Conservation (phyloP, 1,140 invertebrate genomes). For the Bemisia tabaci region DNA sequence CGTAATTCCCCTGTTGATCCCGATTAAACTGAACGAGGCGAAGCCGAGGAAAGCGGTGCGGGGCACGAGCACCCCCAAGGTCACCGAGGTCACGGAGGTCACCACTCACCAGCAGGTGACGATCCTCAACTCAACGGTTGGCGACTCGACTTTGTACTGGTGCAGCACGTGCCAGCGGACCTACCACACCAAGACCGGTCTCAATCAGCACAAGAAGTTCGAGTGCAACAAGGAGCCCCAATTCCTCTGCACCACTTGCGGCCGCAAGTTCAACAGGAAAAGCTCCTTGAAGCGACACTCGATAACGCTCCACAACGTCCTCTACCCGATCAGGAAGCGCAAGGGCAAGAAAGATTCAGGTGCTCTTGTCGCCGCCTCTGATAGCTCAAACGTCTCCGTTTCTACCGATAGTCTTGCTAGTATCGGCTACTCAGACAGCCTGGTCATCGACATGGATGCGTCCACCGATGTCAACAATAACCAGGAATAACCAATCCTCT, state of each 20-base stretch:
- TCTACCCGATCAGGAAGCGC: not conserved
- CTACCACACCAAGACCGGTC: constrained; percentile 17
- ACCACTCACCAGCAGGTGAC: not conserved
- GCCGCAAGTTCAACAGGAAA: constrained; percentile 13
- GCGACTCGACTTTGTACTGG: not conserved
- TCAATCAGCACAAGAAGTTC: constrained; percentile 37
- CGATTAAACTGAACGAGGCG: not conserved
- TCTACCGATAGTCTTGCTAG: not conserved
- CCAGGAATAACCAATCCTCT: no score
- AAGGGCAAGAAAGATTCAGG: not conserved
- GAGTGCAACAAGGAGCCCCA: constrained; percentile 40
- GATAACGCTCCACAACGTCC: constrained; percentile 14
- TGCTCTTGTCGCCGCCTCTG: not conserved
- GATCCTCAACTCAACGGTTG: not conserved
- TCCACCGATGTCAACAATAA: no score
- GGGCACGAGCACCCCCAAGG: not conserved
- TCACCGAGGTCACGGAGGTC: no score
- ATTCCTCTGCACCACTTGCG: constrained; percentile 16
- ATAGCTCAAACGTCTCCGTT: not conserved
- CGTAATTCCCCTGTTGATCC: not conserved
- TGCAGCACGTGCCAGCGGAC: constrained; percentile 10
- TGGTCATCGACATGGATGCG: not conserved
- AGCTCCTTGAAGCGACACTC: constrained; percentile 13
- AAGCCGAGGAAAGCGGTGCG: not conserved
- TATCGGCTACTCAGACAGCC: not conserved